Conservation (phyloP, 2,888 invertebrate species). For the Andrena bicolor region DNA sequence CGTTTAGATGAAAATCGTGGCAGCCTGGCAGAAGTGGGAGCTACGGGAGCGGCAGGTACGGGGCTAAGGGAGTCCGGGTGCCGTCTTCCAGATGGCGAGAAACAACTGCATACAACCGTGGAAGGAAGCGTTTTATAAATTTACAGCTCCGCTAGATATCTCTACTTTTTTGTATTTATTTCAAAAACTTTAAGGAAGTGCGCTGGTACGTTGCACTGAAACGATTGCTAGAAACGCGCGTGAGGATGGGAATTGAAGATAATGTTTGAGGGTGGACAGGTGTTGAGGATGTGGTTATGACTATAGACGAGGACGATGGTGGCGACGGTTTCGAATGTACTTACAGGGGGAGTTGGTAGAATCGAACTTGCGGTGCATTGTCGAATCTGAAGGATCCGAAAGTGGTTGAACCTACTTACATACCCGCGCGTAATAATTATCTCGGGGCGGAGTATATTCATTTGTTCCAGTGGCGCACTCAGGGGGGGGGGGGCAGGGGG, state of each 20-base stretch:
- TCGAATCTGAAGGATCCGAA: conserved; percentile 1
- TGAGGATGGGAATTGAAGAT: conserved; percentile 15
- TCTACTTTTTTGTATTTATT: neutral
- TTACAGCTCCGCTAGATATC: neutral
- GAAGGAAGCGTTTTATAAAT: neutral
- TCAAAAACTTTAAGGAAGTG: neutral
- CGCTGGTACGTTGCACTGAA: neutral
- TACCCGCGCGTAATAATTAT: neutral
- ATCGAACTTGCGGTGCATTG: conserved; percentile 23
- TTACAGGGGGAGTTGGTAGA: conserved; percentile 27
- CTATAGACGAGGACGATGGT: conserved; percentile 10
- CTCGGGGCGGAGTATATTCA: too few relatives aligned
- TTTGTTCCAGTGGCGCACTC: too few relatives aligned
- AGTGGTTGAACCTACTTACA: neutral
- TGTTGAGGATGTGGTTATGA: conserved; percentile 6
- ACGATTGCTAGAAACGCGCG: conserved; percentile 17
- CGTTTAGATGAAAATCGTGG: conserved; percentile 23
- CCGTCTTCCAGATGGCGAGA: conserved; percentile 28
- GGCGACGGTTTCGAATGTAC: too few relatives aligned
- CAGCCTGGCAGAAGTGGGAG: neutral
- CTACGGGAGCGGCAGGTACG: neutral
- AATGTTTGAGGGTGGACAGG: conserved; percentile 42
- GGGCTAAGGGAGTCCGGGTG: neutral
- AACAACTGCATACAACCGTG: neutral
- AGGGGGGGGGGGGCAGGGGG: too few relatives aligned